Evolutionary conservation across 1,140 invertebrate species (phyloP), one percentile per base, ranked within the genome.

Genomic region (Formica selysi): DNA sequence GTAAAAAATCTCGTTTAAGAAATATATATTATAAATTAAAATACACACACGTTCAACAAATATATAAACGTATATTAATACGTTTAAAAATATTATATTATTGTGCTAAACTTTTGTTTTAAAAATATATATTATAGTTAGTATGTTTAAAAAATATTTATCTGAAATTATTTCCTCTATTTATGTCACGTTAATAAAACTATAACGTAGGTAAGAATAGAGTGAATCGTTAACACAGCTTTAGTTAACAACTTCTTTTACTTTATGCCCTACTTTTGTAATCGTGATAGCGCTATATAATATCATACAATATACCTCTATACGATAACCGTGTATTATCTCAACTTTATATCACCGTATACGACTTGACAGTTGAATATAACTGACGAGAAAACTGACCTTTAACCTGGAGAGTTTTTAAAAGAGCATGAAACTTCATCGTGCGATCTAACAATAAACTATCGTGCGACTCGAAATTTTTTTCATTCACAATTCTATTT

Each of bases 351-450:
- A 41, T 6, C 11, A 29, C 13, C 26, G 7, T 26, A 32, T 19
- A n/a, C 26, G 11, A 80, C 36, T 70, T 32, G 19, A 41, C 13
- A 57, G 36, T 1, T 41, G 16, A 19, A 32, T 22, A 36, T 48
- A 67, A 78, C 61, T 48, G 57, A 61, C 7, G 51, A 38, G 76
- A 22, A 29, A 68, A 68, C 38, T 41, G 26, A 13, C 38, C 68
- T 81, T 61, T 73, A 81, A 71, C 38, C 6, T 26, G 7, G 32
- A 81, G 11, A 81, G 13, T 32, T 61, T 32, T 71, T 59, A 71
- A 38, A 6, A 41, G 44, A 38, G 6, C 32, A 13, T 54, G 22
- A 54, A 19, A 68, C 11, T 29, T 6, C 22, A 11, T 51, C 48
- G 10, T 5, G 13, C 16, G 16, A 8, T 16, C 32, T 13, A 44